Base-by-base conservation (phyloP, 1,140 invertebrate genomes). In the Ceratina japonica region DNA sequence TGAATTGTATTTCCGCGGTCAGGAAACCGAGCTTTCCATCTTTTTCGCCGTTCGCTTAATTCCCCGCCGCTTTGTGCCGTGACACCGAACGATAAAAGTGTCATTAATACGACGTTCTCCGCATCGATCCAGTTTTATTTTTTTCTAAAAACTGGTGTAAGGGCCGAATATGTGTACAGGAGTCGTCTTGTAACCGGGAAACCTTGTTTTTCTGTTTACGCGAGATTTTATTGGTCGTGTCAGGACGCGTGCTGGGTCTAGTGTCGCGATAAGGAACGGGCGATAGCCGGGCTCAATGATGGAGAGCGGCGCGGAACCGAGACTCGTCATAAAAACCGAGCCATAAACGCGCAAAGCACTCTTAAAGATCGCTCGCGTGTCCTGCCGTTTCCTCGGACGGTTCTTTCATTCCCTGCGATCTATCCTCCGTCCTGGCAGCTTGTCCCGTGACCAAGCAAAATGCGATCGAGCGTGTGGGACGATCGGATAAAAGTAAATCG, bases 391-490 rank as follows among this genome's bases (percentile, higher is more conserved):
- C 68, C 31, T 62, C 63, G 51, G 63, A 76, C 69, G 64, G 65
- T 85, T 75, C 80, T 74, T 86, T 85, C 81, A 71, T 70, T 49
- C 58, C 18, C 13, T 13, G 79, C 79, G 84, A 84, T 82, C 71
- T 76, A 75, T 86, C 83, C 70, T 79, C 84, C 79, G 75, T 76
- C 75, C 70, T 72, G 68, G 71, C 84, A 82, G 66, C 82, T 80
- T 84, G 80, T 84, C 75, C 68, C 73, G 24, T 59, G 16, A 56
- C 31, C 22, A 18, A 51, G 59, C 71, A 72, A 65, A 37, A 79
- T 78, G 65, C 70, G 52, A 81, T 85, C 84, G 75, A 61, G 65
- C 62, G 49, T 61, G 52, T 52, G 54, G 77, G 79, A 72, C 51
- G 80, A 86, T 58, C 20, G 64, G 74, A 77, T 80, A 79, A 72